Evolutionary conservation across 92 coral and sea anemone species (phyloP), one percentile per base, ranked within the genome.

Genomic region (Epizoanthus rinbou): DNA sequence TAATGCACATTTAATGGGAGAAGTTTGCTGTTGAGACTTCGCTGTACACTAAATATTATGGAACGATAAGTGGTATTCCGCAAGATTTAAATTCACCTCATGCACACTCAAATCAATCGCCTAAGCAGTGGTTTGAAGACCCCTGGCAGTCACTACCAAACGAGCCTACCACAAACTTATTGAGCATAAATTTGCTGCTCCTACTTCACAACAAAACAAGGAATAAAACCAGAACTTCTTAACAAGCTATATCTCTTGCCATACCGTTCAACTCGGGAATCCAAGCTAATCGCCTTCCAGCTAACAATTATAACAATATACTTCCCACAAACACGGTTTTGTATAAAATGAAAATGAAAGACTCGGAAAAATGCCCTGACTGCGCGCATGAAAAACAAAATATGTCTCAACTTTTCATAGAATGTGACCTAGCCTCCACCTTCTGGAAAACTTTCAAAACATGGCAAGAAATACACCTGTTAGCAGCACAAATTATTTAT

Each of bases 401-500:
- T 63, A 63, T 63, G 28, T 63, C 31, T 22, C 67, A 63, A 9
- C 67, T 63, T 13, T 63, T 63, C 33, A 63, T 63, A 63, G 8
- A 63, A 63, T 63, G 67, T 31, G 67, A 5, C 21, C 67, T 63
- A 19, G 67, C 67, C 33, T 63, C 8, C 33, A 63, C 33, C 67
- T 22, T 63, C 67, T 63, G 67, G 67, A 63, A 21, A 63, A 19
- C 14, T 2, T 63, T 63, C 4, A 63, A 63, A 63, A 21, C 33
- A 63, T 63, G 67, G 67, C 31, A 63, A 19, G 67, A 63, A 63
- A 19, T 63, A 63, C 67, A 63, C 4, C 31, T 63, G 22, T 13
- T 5, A 5, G 67, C 67, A 63, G 67, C 67, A 63, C 67, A 63
- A 63, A 63, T 63, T 35, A 35, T 63, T 63, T 63, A 63, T 63